Base-by-base conservation (phyloP, 64 coral and sea anemone species). In the Acropora tenuis region DNA sequence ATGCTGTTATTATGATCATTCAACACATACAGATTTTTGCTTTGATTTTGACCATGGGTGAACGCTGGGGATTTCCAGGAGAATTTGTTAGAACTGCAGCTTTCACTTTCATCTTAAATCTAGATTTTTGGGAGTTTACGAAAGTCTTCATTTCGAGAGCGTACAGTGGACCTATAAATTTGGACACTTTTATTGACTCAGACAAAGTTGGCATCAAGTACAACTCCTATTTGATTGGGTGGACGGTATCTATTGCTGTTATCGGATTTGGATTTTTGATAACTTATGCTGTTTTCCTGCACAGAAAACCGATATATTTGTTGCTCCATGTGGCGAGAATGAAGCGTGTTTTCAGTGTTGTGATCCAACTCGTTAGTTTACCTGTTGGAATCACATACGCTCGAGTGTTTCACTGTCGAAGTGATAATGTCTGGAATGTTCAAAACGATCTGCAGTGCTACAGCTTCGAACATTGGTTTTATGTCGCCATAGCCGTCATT, bases 11-110 rank as follows among this genome's bases (percentile, higher is more conserved):
- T 12, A 78, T 99, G 82, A 87, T 95, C 5, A 78, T 99, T 6
- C 90, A 99, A 89, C 97, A 99, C 79, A 57, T 99, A 18, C 97
- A 99, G 75, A 96, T 99, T 86, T 99, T 96, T 65, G 97, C 97
- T 16, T 47, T 99, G 10, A 50, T 99, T 19, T 79, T 99, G 59
- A 84, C 92, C 41, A 89, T 99, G 91, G 93, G 94, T 73, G 97
- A 99, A 91, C 94, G 94, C 82, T 99, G 97, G 97, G 94, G 97
- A 19, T 99, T 78, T 83, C 97, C 97, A 15, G 83, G 90, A 53
- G 84, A 88, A 71, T 99, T 95, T 88, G 93, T 99, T 8, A 91
- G 77, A 75, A 20, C 85, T 41, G 80, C 93, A 2, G 93, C 90
- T 40, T 99, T 88, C 69, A 69, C 91, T 7, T 95, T 99, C 89